phyloP scores from a whole-genome alignment of 1,140 invertebrate genomes.

The Bacillus rossius region DNA sequence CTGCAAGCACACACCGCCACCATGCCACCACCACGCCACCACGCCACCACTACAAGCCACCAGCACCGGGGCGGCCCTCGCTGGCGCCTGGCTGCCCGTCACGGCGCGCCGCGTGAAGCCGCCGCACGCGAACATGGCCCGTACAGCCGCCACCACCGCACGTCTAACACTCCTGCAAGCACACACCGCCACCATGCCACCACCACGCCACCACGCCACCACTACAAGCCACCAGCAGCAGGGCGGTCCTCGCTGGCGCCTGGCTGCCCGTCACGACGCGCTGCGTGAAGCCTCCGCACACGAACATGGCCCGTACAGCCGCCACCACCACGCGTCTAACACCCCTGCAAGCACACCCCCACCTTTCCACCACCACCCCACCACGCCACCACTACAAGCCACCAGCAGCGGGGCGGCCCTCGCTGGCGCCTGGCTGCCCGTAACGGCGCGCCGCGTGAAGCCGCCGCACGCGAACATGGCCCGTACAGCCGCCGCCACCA shows the following conservation, averaged over 20 bases:
- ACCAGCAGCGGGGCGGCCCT: too few relatives aligned
- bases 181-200: not conserved
- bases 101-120: slow-evolving; percentile 73
- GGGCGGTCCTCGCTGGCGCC: too few relatives aligned
- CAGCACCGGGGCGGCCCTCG: slow-evolving; percentile 74
- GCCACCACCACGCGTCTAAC: too few relatives aligned
- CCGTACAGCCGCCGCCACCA: not conserved
- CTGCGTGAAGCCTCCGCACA: too few relatives aligned
- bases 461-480: slow-evolving; percentile 1
- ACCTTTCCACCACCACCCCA: not conserved
- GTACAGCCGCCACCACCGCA: slow-evolving; percentile 59
- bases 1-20: slow-evolving; percentile 35
- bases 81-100: slow-evolving; percentile 56
- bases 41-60: slow-evolving; percentile 46
- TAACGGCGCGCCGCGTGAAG: too few relatives aligned
- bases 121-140: slow-evolving; percentile 67
- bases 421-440: too few relatives aligned
- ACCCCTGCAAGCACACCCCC: not conserved
- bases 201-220: not conserved
- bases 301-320: not conserved
- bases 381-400: not conserved
- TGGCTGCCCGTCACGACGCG: too few relatives aligned
- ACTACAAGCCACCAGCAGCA: not conserved
- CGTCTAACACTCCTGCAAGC: slow-evolving; percentile 50
- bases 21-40: not conserved